Evolutionary conservation across 1,140 invertebrate species (phyloP).

Genomic region (Tetramorium alpestre): DNA sequence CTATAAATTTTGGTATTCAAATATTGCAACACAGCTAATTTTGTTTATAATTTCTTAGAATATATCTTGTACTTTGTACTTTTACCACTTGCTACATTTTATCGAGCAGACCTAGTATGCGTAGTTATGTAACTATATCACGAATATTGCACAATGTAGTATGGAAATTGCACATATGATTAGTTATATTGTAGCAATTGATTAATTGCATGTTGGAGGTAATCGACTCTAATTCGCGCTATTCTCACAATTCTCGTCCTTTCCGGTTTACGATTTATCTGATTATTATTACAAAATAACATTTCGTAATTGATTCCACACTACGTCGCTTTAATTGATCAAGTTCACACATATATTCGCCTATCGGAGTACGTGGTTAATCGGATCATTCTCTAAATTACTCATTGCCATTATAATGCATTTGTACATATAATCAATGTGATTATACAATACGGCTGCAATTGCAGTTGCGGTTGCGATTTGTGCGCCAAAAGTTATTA

Average conservation of each 20-base stretch:
- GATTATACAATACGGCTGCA: neutral
- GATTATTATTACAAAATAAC: neutral
- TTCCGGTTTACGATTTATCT: neutral
- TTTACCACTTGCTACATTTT: neutral
- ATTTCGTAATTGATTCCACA: neutral
- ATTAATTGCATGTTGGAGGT: slow-evolving; percentile 10
- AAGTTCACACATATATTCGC: neutral
- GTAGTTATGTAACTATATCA: neutral
- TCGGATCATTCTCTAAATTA: neutral
- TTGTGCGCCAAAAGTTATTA: slow-evolving; percentile 25
- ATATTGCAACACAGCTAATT: neutral
- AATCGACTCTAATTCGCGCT: neutral
- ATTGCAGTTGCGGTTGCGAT: neutral
- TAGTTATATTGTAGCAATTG: neutral
- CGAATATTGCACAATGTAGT: neutral
- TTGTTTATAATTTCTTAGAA: slow-evolving; percentile 14
- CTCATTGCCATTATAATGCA: neutral
- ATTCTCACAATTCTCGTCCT: neutral
- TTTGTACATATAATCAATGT: neutral
- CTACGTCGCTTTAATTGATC: neutral
- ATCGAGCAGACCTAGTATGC: neutral
- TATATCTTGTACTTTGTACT: neutral
- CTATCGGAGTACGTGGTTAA: neutral
- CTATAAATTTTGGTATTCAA: neutral
- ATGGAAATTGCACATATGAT: slow-evolving; percentile 8